A percentile compares a stretch with the other conserved stretches of the same genome.
phyloP scores from a whole-genome alignment of 2,888 invertebrate species.

The Eurytoma californica region DNA sequence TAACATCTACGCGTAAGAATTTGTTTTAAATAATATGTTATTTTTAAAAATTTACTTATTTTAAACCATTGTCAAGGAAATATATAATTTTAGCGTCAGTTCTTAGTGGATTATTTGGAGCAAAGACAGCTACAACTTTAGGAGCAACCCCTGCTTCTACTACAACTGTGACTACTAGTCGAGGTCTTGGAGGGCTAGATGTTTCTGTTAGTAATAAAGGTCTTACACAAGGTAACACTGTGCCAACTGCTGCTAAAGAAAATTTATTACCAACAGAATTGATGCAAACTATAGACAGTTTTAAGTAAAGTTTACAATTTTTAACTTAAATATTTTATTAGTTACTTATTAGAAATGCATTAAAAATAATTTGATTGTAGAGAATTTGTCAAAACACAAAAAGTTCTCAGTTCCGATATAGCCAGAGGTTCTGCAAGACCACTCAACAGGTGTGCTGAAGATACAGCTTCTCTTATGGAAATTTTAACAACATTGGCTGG shows the following conservation, averaged over 20 bases:
- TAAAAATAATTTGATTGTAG: slow-evolving; percentile 66
- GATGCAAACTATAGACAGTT: slow-evolving; percentile 84
- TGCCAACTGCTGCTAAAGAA: slow-evolving; percentile 79
- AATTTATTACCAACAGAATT: slow-evolving; percentile 86
- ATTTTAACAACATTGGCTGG: slow-evolving; percentile 80
- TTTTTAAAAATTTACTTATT: background rate
- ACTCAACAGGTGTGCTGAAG: slow-evolving; percentile 80
- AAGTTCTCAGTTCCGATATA: slow-evolving; percentile 87
- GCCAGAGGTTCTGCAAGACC: slow-evolving; percentile 83
- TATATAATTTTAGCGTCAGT: slow-evolving; percentile 61
- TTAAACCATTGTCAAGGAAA: slow-evolving; percentile 28
- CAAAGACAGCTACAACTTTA: slow-evolving; percentile 62
- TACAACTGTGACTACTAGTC: slow-evolving; percentile 73
- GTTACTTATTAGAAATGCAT: slow-evolving; percentile 28
- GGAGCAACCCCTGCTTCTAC: slow-evolving; percentile 64
- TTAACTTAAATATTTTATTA: background rate
- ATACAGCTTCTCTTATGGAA: slow-evolving; percentile 79
- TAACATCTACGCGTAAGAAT: background rate
- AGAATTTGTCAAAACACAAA: slow-evolving; percentile 90
- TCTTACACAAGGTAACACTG: slow-evolving; percentile 73
- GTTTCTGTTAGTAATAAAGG: slow-evolving; percentile 75
- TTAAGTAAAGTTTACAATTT: slow-evolving; percentile 78
- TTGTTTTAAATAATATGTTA: slow-evolving; percentile 55
- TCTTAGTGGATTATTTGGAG: slow-evolving; percentile 67
- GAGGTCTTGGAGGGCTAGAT: slow-evolving; percentile 84